Conservation (phyloP, 2,888 invertebrate species). For the Embidobia sp. region DNA sequence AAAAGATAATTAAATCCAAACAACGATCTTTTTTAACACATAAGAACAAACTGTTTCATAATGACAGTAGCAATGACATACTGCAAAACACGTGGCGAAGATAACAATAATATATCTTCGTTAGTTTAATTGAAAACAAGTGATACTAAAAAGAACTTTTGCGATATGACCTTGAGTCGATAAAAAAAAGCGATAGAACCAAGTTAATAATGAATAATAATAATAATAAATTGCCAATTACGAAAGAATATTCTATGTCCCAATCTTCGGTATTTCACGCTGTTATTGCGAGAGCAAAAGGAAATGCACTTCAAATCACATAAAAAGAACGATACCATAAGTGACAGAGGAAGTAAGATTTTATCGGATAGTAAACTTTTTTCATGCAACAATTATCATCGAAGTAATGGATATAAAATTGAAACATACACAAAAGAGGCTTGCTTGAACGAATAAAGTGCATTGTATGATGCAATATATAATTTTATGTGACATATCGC, state of each 20-base stretch:
- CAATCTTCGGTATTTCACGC: too few relatives aligned
- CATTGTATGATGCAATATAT: slow-evolving; percentile 45
- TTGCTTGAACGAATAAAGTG: slow-evolving; percentile 28
- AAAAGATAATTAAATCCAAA: too few relatives aligned
- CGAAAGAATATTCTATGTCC: too few relatives aligned
- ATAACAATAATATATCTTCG: slow-evolving; percentile 19
- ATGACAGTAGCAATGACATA: too few relatives aligned
- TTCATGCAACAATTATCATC: slow-evolving; percentile 10
- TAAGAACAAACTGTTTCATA: too few relatives aligned
- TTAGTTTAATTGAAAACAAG: slow-evolving; percentile 26
- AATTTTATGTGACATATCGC: slow-evolving; percentile 48
- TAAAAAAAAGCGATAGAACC: too few relatives aligned
- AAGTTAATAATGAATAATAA: too few relatives aligned
- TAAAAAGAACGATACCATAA: slow-evolving; percentile 5
- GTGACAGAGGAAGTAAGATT: slow-evolving; percentile 24
- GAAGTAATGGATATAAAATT: slow-evolving; percentile 19
- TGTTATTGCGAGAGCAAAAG: background rate
- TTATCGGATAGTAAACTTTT: slow-evolving; percentile 3
- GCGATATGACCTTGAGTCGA: background rate
- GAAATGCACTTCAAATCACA: slow-evolving; percentile 12
- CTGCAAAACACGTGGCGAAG: too few relatives aligned
- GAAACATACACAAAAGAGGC: slow-evolving; percentile 5
- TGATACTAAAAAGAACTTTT: too few relatives aligned
- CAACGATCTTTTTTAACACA: too few relatives aligned
- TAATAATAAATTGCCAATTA: too few relatives aligned